Base-by-base conservation (phyloP, 2,888 invertebrate species). In the Agrilus biguttatus region DNA sequence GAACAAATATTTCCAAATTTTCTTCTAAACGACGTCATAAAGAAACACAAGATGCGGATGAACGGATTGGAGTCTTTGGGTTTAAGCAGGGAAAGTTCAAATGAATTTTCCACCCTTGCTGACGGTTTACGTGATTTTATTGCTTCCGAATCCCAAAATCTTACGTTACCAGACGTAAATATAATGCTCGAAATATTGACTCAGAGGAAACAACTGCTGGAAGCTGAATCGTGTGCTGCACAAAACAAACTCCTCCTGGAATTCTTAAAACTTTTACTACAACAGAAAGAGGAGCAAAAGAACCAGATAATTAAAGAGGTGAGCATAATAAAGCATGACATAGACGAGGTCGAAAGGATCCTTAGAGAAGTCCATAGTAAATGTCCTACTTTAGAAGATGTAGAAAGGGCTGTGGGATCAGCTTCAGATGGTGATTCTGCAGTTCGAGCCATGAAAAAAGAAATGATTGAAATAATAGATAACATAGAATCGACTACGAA, bases 1-100 rank as follows among this genome's bases (percentile, higher is more conserved):
- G 87, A 80, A 51, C 73, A 79, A 56, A 80, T 90, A 45, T 87
- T 87, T 59, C 91, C 91, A 0, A 92, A 92, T 67, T 86, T 87
- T 60, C 68, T 86, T 43, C 70, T 91, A 33, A 87, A 89, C 62
- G 87, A 89, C 61, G 64, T 91, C 51, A 77, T 87, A 35, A 75
- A 79, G 5, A 83, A 86, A 53, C 77, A 84, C 46, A 77, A 79
- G 50, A 62, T 73, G 35, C 67, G 74, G 45, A 53, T 67, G 34
- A 70, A 67, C 45, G 69, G 69, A 23, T 59, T 70, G 33, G 64
- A 67, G 39, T 67, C 68, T 40, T 53, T 70, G 32, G 63, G 69
- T 33, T 53, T 63, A 42, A 57, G 55, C 12, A 52, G 65, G 21
- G 65, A 67, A 39, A 61, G 63, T 53, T 63, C 66, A 12, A 60